Evolutionary conservation across 2,888 invertebrate genomes (phyloP).

Genomic region (Dusona sp.): DNA sequence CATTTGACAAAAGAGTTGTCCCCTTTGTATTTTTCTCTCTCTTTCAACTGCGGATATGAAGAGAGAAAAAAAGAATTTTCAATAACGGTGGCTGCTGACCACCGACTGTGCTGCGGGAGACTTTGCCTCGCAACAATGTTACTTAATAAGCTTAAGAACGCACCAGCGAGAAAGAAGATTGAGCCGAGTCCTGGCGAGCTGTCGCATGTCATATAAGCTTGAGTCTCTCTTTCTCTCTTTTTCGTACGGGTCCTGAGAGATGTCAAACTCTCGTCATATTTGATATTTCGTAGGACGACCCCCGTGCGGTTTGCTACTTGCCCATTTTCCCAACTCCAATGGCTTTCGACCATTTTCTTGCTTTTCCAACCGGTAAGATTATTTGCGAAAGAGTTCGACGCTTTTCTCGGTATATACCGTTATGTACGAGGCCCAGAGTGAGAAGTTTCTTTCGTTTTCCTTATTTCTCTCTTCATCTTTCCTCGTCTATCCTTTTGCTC

Average conservation of each 20-base stretch:
- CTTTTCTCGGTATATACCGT: conserved; percentile 74
- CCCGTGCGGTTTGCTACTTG: conserved; percentile 61
- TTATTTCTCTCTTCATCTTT: conserved; percentile 9
- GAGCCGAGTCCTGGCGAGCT: conserved; percentile 62
- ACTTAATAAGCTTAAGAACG: conserved; percentile 84
- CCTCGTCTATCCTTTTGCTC: background rate
- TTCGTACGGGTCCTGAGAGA: conserved; percentile 75
- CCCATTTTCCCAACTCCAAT: conserved; percentile 29
- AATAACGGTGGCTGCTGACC: conserved; percentile 71
- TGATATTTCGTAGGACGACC: conserved; percentile 77
- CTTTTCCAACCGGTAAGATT: conserved; percentile 73
- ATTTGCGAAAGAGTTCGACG: conserved; percentile 82
- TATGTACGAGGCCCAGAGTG: conserved; percentile 49
- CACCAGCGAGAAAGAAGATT: conserved; percentile 79
- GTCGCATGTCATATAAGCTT: conserved; percentile 57
- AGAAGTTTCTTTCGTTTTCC: conserved; percentile 13
- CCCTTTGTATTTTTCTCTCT: conserved; percentile 69
- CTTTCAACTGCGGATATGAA: conserved; percentile 13
- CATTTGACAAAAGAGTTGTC: conserved; percentile 70
- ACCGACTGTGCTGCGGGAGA: conserved; percentile 73
- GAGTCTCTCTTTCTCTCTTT: conserved; percentile 16
- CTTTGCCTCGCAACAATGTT: conserved; percentile 80
- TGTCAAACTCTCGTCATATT: conserved; percentile 83
- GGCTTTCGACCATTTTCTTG: conserved; percentile 49
- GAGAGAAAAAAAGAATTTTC: conserved; percentile 54